Percentiles rank a stretch among this genome's conserved stretches.
These are phyloP conservation scores for Fistularia tabacaria DNA, from an alignment of 2,797 vertebrate species.

Conservation along the genomic window DNA sequence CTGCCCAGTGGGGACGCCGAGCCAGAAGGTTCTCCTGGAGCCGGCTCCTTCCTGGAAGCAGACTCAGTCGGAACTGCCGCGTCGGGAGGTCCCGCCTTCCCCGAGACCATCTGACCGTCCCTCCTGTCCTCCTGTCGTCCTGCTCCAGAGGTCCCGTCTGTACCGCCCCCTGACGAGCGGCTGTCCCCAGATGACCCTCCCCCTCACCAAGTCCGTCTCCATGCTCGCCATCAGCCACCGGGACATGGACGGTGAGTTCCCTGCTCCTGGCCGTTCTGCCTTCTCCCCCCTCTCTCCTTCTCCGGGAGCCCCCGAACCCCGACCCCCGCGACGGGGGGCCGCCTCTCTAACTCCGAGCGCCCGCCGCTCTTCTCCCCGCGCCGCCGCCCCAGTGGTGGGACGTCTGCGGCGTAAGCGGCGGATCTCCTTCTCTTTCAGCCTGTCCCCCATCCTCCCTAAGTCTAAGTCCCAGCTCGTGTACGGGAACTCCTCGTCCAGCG, in stretches of 20 bases:
- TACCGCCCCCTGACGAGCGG: constrained; percentile 77
- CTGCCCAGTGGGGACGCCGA: no score
- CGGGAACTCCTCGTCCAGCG: constrained; percentile 88
- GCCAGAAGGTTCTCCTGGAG: no score
- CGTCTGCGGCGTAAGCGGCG: constrained; percentile 78
- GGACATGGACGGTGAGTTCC: constrained; percentile 85
- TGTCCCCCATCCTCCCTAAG: constrained; percentile 89
- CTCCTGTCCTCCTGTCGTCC: constrained; percentile 21
- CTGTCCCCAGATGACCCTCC: constrained; percentile 78
- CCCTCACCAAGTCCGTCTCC: constrained; percentile 91
- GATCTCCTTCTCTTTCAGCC: constrained; percentile 89
- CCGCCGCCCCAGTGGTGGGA: constrained; percentile 67
- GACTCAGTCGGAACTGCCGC: no score
- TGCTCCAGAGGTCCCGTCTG: constrained; percentile 75
- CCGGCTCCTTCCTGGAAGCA: no score
- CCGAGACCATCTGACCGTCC: no score
- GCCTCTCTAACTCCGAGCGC: not conserved
- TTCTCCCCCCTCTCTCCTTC: no score
- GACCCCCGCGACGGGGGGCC: not conserved
- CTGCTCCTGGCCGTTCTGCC: not conserved
- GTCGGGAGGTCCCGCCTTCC: no score
- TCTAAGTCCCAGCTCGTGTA: constrained; percentile 84
- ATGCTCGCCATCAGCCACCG: constrained; percentile 89
- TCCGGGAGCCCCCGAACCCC: not conserved
- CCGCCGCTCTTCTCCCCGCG: constrained; percentile 30